Percentiles rank a stretch among this genome's conserved stretches.
phyloP scores from a whole-genome alignment of 1,140 invertebrate genomes.

The Drosophila ogumai region DNA sequence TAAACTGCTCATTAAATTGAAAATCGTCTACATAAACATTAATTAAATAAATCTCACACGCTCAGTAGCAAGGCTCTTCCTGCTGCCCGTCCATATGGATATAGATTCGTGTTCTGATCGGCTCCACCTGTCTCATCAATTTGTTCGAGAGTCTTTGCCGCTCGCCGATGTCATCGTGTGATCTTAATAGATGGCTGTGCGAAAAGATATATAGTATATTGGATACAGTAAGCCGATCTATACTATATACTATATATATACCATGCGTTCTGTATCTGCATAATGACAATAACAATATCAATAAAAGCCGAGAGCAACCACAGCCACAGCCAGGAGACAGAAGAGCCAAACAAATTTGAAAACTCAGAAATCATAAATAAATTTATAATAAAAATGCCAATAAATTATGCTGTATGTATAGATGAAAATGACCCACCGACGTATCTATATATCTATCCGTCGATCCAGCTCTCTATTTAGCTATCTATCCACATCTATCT shows the following conservation, averaged over 20 bases:
- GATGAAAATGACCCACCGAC: slow-evolving; percentile 29
- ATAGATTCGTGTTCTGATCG: slow-evolving; percentile 30
- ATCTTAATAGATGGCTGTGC: slow-evolving; percentile 40
- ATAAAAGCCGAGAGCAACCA: slow-evolving; percentile 17
- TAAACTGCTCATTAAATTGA: slow-evolving; percentile 58
- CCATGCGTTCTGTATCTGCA: slow-evolving; percentile 33
- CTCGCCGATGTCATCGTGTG: slow-evolving; percentile 35
- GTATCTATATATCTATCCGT: slow-evolving; percentile 30
- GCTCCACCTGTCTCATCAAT: slow-evolving; percentile 53
- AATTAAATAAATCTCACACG: slow-evolving; percentile 40
- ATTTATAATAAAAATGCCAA: slow-evolving; percentile 76
- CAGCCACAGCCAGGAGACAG: neutral
- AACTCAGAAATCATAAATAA: slow-evolving; percentile 73
- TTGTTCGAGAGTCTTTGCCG: slow-evolving; percentile 39
- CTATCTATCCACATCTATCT: slow-evolving; percentile 32
- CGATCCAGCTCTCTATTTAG: slow-evolving; percentile 35
- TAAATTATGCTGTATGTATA: slow-evolving; percentile 60
- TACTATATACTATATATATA: neutral
- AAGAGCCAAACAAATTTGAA: slow-evolving; percentile 67
- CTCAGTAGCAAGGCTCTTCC: slow-evolving; percentile 10
- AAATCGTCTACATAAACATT: slow-evolving; percentile 39
- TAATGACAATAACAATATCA: slow-evolving; percentile 56
- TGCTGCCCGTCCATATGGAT: neutral
- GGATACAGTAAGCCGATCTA: slow-evolving; percentile 27
- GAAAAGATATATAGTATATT: slow-evolving; percentile 38